Conservation (phyloP, 2,797 vertebrate genomes). For the Bradypodion pumilum region DNA sequence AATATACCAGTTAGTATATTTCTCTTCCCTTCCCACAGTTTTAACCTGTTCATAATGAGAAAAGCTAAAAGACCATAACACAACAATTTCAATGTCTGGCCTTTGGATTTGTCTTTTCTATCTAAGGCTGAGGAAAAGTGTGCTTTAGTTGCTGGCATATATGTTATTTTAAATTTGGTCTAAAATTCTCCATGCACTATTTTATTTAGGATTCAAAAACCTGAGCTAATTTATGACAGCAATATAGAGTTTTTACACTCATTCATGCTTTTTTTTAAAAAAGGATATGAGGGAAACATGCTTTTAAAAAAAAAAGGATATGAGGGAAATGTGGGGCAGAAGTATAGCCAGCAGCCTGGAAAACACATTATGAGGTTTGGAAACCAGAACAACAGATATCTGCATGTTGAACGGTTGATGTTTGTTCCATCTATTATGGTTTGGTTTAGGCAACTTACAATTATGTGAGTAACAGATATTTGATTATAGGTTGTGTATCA, state of each 20-base stretch:
- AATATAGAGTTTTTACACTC: slow-evolving; percentile 63
- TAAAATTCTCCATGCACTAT: slow-evolving; percentile 53
- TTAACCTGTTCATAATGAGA: background rate
- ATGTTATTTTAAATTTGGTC: slow-evolving; percentile 51
- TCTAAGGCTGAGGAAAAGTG: slow-evolving; percentile 29
- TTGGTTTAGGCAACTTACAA: slow-evolving; percentile 58
- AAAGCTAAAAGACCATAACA: background rate
- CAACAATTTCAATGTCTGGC: background rate
- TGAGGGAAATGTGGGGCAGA: slow-evolving; percentile 58
- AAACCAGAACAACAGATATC: slow-evolving; percentile 59
- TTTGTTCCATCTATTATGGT: slow-evolving; percentile 68
- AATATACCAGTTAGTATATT: background rate
- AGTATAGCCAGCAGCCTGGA: slow-evolving; percentile 61
- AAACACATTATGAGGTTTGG: slow-evolving; percentile 60
- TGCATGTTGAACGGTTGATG: slow-evolving; percentile 58
- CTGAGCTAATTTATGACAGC: slow-evolving; percentile 36
- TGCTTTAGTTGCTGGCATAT: slow-evolving; percentile 53
- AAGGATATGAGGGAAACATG: slow-evolving; percentile 62
- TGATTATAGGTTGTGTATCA: slow-evolving; percentile 47
- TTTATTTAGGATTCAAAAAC: slow-evolving; percentile 32
- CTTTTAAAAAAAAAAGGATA: slow-evolving; percentile 60
- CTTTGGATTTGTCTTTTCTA: slow-evolving; percentile 22
- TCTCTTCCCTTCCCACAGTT: background rate
- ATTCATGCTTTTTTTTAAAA: slow-evolving; percentile 54
- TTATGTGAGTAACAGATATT: slow-evolving; percentile 60